Evolutionary conservation across 2,113 vertebrate species (phyloP).

Genomic region (Eulacestoma nigropectus): DNA sequence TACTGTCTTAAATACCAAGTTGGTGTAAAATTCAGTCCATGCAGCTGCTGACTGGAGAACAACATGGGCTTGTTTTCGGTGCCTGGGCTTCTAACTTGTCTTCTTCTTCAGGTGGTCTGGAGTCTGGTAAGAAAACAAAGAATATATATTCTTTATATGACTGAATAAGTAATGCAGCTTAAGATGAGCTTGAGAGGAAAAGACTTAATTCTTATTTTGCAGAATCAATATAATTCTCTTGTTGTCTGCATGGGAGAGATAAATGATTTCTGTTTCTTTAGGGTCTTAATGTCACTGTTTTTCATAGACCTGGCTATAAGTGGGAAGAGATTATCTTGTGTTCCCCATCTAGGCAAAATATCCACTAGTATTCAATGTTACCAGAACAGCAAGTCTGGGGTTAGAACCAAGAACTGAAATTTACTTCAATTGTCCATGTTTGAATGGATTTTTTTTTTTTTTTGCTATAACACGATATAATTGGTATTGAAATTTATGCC

Average conservation of each 20-base stretch:
- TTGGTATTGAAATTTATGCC: neutral
- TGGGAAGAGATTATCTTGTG: neutral
- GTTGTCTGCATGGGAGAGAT: neutral
- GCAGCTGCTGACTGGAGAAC: neutral
- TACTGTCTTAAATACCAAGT: conserved; percentile 24
- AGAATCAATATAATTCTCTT: neutral
- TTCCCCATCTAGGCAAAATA: neutral
- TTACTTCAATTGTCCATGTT: neutral
- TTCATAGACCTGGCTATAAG: neutral
- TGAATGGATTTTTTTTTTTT: neutral
- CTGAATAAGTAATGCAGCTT: neutral
- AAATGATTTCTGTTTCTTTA: neutral
- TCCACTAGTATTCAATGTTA: neutral
- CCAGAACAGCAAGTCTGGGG: neutral
- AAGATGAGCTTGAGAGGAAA: neutral
- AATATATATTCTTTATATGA: neutral
- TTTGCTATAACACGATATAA: neutral
- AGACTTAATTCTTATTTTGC: neutral
- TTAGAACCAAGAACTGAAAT: neutral
- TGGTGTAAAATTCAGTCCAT: neutral
- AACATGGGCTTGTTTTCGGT: conserved; percentile 50
- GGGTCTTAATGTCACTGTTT: neutral
- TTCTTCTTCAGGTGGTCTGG: conserved; percentile 38
- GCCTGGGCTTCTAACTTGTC: conserved; percentile 4
- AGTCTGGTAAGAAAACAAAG: conserved; percentile 66